Base-by-base conservation (phyloP, 2,797 vertebrate genomes). In the Clarias pachynema region DNA sequence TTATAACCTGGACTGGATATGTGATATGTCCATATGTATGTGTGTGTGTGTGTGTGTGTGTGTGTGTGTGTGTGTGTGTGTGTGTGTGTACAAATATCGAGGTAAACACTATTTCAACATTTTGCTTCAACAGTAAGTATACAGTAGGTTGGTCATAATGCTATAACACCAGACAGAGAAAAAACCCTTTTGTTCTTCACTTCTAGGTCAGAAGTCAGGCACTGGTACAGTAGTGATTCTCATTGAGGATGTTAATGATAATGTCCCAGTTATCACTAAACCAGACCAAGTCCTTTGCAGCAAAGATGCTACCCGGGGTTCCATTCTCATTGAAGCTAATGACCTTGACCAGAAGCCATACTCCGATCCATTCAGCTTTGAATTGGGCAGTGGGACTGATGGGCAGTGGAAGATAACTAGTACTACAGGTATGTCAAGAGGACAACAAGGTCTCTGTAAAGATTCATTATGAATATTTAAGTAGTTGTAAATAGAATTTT, bases 241-340 rank as follows among this genome's bases (percentile, higher is more conserved):
- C 87, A 89, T 97, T 2, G 89, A 92, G 26, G 95, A 96, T 84
- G 87, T 91, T 9, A 96, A 97, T 82, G 96, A 96, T 84, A 95
- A 96, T 78, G 6, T 82, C 2, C 96, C 96, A 0, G 53, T 85
- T 1, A 87, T 97, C 24, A 0, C n/a, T 8, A 59, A 29, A 0
- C 86, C 18, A 0, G 84, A 94, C 0, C 85, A 90, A 4, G 90
- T 88, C 15, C 90, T 97, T 79, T 97, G 97, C 87, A 94, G 90
- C 82, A 83, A 66, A 37, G 65, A 86, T 0, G 91, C 91, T 60
- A 84, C 60, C 44, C 86, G 66, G 84, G 91, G 5, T 79, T 95
- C 87, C 82, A 90, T 90, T 74, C 34, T 83, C 69, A 83, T 92
- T 24, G 9, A 88, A 20, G 95, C 95, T 1, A 2, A 86, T 37